Evolutionary conservation across 2,797 vertebrate species (phyloP), one percentile per base, ranked within the genome.

Genomic region (Sciurus vulgaris): DNA sequence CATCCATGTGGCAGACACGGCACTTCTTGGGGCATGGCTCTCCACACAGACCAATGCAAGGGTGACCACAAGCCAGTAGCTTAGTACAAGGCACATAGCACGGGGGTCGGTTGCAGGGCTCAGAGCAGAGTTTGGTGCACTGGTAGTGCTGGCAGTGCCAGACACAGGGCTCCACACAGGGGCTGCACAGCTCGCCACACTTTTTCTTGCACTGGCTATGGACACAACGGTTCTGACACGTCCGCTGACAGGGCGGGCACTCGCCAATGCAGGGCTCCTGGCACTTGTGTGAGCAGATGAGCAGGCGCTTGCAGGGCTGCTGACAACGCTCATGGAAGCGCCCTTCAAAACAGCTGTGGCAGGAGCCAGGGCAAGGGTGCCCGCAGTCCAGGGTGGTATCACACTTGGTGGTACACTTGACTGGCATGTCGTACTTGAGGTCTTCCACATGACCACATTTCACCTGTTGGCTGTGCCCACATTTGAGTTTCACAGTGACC

Each of bases 271-370:
- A 99, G 0, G 99, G 99, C 96, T 99, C 98, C 70, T 22, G 95
- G 97, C 99, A 99, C 96, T 97, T 92, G 97, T 99, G 99, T 59
- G 99, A 99, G 96, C 99, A 99, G 87, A 99, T 98, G 72, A 99
- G 98, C 86, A 98, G 77, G 54, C 97, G 98, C 9, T 98, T 97
- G 76, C 99, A 99, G 0, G 97, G 94, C 4, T 98, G 95, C 18
- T 3, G 63, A 96, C 99, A 99, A 3, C 95, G 91, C 51, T 67
- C 77, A 61, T 99, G 99, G 92, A 99, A 99, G 93, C 99, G 99
- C 69, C 99, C 99, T 97, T 98, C 99, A 67, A 96, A 98, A 98
- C 99, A 99, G 51, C 61, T 94, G 54, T 98, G 83, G 95, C 99
- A 99, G 14, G 91, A 99, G 41, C 99, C 99, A 0, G 65, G 38